Conservation (phyloP, 2,113 vertebrate species). For the Aleadryas rufinucha region DNA sequence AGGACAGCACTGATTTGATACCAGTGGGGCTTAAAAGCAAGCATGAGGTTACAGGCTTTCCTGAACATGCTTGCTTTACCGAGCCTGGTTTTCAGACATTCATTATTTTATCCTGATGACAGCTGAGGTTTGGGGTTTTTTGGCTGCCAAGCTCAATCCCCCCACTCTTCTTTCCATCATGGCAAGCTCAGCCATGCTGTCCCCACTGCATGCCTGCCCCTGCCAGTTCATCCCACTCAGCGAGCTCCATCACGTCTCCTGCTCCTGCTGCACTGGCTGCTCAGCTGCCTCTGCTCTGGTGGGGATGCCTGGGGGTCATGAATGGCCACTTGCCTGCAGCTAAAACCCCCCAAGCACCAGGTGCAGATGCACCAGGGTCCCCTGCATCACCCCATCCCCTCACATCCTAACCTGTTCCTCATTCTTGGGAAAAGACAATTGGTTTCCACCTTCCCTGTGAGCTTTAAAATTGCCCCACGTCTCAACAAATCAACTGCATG, state of each 20-base stretch:
- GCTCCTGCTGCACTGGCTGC: accelerated
- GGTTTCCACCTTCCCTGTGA: not conserved
- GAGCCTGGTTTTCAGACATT: not conserved
- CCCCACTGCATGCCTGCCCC: not conserved
- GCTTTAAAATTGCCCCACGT: not conserved
- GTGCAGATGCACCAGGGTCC: not conserved
- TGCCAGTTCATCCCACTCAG: not conserved
- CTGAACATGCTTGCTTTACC: not conserved
- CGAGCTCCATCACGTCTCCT: accelerated
- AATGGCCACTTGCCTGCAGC: accelerated
- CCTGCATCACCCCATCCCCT: accelerated
- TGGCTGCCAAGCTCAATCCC: not conserved
- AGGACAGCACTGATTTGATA: not conserved
- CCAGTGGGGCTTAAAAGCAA: not conserved
- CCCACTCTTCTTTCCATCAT: not conserved
- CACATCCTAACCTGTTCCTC: not conserved
- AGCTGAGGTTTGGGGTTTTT: conserved; percentile 52
- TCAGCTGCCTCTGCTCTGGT: accelerated
- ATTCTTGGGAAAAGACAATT: not conserved
- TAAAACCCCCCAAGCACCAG: accelerated
- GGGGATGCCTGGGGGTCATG: not conserved
- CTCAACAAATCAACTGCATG: not conserved
- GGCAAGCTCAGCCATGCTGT: accelerated
- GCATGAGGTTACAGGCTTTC: conserved; percentile 20
- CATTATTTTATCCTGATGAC: conserved; percentile 11